These are phyloP conservation scores for Lathamus discolor DNA, from an alignment of 2,113 vertebrate species.

Conservation along the genomic window DNA sequence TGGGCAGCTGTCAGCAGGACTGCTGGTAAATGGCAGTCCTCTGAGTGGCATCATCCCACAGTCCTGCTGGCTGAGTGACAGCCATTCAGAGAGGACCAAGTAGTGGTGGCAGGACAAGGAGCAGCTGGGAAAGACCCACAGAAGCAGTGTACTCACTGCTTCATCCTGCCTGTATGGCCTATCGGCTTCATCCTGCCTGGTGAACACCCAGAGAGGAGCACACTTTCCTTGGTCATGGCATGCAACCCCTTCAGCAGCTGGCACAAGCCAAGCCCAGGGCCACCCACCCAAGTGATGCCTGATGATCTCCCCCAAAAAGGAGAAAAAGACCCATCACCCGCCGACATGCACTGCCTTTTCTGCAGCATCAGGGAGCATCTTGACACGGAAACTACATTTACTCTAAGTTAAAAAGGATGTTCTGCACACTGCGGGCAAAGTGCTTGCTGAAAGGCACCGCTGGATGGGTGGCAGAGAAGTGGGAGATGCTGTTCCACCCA, in stretches of 20 bases:
- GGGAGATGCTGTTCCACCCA: neutral
- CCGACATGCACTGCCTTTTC: neutral
- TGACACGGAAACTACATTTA: conserved; percentile 37
- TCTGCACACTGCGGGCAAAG: fast-evolving
- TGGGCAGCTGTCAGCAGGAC: conserved; percentile 37
- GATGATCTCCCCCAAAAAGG: neutral
- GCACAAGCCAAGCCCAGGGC: fast-evolving
- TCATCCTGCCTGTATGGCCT: neutral
- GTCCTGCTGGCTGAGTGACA: neutral
- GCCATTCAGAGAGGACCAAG: neutral
- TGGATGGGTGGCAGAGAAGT: neutral
- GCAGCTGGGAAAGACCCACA: neutral
- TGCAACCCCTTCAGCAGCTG: neutral
- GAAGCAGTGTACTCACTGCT: neutral
- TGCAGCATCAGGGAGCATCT: neutral
- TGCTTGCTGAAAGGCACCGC: neutral
- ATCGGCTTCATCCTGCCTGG: neutral
- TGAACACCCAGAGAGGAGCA: fast-evolving
- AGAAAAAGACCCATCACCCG: neutral
- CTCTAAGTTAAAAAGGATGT: conserved; percentile 58
- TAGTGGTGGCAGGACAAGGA: neutral
- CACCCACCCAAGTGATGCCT: neutral
- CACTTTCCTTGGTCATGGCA: neutral
- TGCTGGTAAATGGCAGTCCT: conserved; percentile 38
- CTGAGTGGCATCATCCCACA: conserved; percentile 16